phyloP scores from a whole-genome alignment of 2,113 vertebrate species.

The Anhinga rufa region DNA sequence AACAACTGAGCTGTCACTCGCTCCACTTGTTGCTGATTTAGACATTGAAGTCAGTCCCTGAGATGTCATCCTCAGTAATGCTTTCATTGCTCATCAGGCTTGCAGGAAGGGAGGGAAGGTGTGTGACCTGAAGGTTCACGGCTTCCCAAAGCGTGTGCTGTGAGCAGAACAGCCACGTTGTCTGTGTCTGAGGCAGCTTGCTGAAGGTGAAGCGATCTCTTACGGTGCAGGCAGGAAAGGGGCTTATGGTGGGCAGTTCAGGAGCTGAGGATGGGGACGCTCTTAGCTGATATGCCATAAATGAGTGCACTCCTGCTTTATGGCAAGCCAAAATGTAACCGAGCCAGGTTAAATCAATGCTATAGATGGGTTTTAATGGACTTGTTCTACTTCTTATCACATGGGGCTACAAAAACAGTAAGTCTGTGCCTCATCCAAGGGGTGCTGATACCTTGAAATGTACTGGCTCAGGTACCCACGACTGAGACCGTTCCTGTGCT shows the following conservation, averaged over 20 bases:
- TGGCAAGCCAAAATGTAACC: background rate
- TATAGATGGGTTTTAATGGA: background rate
- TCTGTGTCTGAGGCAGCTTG: background rate
- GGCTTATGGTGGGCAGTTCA: background rate
- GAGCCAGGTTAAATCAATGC: fast-evolving
- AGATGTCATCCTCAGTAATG: background rate
- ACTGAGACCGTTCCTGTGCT: background rate
- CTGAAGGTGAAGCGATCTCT: background rate
- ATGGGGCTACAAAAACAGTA: background rate
- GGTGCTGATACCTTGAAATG: background rate
- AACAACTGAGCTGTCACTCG: background rate
- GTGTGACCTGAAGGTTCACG: background rate
- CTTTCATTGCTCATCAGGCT: background rate
- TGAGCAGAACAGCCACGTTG: background rate
- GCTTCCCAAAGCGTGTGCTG: background rate
- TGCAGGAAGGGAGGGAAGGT: background rate
- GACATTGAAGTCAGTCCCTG: background rate
- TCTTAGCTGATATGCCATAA: fast-evolving
- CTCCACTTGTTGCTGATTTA: background rate
- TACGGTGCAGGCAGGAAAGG: background rate
- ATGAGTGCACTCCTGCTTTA: background rate
- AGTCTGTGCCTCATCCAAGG: background rate
- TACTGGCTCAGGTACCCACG: background rate
- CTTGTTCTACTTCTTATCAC: background rate
- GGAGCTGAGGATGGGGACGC: background rate